Conservation (phyloP, 2,888 invertebrate genomes). For the Chromoteleia sp. region DNA sequence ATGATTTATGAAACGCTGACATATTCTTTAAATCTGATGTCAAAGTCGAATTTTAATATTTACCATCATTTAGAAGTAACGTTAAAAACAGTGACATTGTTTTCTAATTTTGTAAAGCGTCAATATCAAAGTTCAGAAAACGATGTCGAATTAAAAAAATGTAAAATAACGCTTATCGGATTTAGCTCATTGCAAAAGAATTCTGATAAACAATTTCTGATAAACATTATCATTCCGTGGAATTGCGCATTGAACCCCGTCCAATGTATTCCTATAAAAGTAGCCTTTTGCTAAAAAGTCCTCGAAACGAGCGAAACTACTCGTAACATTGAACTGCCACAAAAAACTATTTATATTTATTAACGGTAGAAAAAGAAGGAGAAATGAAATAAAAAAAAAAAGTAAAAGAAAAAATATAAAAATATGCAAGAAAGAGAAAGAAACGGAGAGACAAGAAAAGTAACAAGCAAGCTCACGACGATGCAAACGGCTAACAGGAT, state of each 20-base stretch:
- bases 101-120: no score
- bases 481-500: constrained; percentile 64
- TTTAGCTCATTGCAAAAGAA: neutral
- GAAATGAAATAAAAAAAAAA: constrained; percentile 21
- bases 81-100: no score
- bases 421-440: constrained; percentile 29
- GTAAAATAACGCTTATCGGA: no score
- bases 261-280: constrained; percentile 41
- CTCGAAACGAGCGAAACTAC: constrained; percentile 50
- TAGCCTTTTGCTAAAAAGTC: constrained; percentile 13
- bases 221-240: constrained; percentile 9
- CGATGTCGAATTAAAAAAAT: no score
- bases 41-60: no score
- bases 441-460: constrained; percentile 52
- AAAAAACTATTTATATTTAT: constrained; percentile 51
- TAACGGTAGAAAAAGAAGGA: constrained; percentile 35
- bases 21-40: no score
- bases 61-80: no score
- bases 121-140: no score
- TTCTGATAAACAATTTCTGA: constrained; percentile 9
- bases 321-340: constrained; percentile 28
- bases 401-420: constrained; percentile 26
- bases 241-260: constrained; percentile 16
- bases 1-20: no score
- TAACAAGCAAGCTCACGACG: constrained; percentile 62